Conservation (phyloP, 2,113 vertebrate species). For the Martes martes region DNA sequence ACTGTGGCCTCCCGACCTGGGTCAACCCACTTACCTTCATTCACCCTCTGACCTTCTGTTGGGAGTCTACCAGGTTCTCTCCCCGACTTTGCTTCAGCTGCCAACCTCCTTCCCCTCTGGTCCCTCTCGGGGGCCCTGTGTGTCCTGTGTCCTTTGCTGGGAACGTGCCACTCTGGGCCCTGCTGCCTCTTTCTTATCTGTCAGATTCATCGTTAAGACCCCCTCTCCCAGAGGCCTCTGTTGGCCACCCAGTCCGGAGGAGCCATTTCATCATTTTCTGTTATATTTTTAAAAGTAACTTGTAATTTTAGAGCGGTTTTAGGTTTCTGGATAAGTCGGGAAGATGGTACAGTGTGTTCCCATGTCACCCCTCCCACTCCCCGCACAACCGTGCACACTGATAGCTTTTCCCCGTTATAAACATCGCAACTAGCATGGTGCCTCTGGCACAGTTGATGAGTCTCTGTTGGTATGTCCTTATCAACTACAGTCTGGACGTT, state of each 20-base stretch:
- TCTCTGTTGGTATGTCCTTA: background rate
- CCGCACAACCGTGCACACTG: rapidly evolving
- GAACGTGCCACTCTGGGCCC: background rate
- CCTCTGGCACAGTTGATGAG: background rate
- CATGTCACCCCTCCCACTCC: too few relatives aligned
- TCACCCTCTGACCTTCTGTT: background rate
- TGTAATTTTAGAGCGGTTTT: background rate
- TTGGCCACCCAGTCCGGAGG: background rate
- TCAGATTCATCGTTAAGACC: background rate
- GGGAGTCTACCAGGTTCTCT: rapidly evolving
- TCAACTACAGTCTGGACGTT: background rate
- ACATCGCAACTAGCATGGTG: rapidly evolving
- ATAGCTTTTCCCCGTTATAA: background rate
- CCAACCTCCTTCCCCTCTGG: background rate
- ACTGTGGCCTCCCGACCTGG: background rate
- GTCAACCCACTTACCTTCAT: background rate
- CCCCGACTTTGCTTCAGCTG: background rate
- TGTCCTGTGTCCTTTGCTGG: background rate
- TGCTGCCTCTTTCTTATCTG: background rate
- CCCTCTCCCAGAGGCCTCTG: background rate
- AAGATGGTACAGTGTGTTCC: background rate
- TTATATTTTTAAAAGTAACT: background rate
- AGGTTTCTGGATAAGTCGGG: background rate
- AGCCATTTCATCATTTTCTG: background rate
- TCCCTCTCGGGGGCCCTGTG: background rate